phyloP scores from a whole-genome alignment of 2,888 invertebrate species.

The Melieria crassipennis region DNA sequence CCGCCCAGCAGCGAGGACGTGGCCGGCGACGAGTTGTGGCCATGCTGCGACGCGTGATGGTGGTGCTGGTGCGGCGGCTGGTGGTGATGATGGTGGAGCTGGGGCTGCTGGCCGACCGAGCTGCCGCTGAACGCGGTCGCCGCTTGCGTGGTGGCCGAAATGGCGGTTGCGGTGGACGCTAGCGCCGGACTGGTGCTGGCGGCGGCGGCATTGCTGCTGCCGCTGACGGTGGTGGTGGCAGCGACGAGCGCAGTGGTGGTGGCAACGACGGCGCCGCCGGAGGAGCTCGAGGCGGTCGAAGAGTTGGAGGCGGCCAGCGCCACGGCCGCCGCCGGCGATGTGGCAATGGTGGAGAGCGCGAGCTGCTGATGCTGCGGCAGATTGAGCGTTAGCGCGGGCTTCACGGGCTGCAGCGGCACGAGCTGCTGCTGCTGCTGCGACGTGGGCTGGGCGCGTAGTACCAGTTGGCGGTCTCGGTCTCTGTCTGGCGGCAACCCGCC shows the following conservation, averaged over 20 bases:
- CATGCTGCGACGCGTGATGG: constrained; percentile 30
- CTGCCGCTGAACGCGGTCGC: constrained; percentile 56
- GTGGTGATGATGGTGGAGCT: constrained; percentile 36
- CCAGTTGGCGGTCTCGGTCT: constrained; percentile 55
- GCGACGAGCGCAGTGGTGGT: constrained; percentile 19
- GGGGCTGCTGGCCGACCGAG: constrained; percentile 48
- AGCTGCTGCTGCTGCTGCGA: constrained; percentile 39
- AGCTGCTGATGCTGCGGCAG: constrained; percentile 25
- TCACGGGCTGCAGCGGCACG: constrained; percentile 37
- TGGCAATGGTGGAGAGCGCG: constrained; percentile 20
- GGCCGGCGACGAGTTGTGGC: constrained; percentile 47
- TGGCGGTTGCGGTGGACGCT: constrained; percentile 52
- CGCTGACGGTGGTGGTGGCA: constrained; percentile 16
- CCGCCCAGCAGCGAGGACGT: constrained; percentile 48
- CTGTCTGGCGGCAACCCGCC: constrained; percentile 61
- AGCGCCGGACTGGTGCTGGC: constrained; percentile 45
- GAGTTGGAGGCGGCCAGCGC: not conserved
- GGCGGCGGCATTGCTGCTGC: constrained; percentile 29
- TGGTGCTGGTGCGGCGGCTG: constrained; percentile 31
- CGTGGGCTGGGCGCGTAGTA: constrained; percentile 49
- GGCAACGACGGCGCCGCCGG: not conserved
- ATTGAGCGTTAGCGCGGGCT: constrained; percentile 28
- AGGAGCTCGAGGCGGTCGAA: constrained; percentile 1
- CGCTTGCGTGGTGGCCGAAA: constrained; percentile 54
- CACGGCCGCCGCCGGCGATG: constrained; percentile 18